Evolutionary conservation across 2,113 vertebrate species (phyloP).

Genomic region (Garra rufa): DNA sequence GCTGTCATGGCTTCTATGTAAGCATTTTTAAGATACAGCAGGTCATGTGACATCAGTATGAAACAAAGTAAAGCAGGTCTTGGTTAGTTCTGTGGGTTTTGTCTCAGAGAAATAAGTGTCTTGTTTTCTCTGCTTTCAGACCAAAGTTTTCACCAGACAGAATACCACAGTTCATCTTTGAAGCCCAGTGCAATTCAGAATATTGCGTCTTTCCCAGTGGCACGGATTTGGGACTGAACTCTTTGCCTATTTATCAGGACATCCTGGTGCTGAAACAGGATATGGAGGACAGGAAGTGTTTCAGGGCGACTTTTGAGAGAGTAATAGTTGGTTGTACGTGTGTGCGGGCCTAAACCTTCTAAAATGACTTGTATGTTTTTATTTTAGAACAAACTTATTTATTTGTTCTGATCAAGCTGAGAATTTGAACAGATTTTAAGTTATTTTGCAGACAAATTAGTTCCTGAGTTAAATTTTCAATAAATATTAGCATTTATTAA

Average conservation of each 20-base stretch:
- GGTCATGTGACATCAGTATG: not conserved
- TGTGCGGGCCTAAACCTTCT: slow-evolving; percentile 47
- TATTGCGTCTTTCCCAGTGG: slow-evolving; percentile 44
- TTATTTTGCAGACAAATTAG: not conserved
- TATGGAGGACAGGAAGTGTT: slow-evolving; percentile 47
- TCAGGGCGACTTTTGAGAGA: slow-evolving; percentile 44
- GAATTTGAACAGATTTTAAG: not conserved
- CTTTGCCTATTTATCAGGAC: slow-evolving; percentile 68
- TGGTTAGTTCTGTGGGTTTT: not conserved
- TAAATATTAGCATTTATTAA: not conserved
- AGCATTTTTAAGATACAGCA: not conserved
- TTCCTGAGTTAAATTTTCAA: not conserved
- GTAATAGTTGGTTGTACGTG: slow-evolving; percentile 75
- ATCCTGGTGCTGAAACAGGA: slow-evolving; percentile 64
- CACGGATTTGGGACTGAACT: slow-evolving; percentile 57
- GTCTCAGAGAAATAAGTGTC: not conserved
- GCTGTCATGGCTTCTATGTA: not conserved
- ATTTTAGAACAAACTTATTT: not conserved
- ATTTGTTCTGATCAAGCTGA: not conserved
- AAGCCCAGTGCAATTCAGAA: slow-evolving; percentile 66
- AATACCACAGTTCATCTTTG: slow-evolving; percentile 70
- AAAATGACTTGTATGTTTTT: not conserved
- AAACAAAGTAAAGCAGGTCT: not conserved
- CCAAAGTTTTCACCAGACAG: slow-evolving; percentile 48
- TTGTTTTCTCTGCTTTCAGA: slow-evolving; percentile 52